A percentile compares a stretch with the other conserved stretches of the same genome.
These are phyloP conservation scores for Philopedon plagiatum DNA, from an alignment of 2,888 invertebrate genomes.

Conservation along the genomic window DNA sequence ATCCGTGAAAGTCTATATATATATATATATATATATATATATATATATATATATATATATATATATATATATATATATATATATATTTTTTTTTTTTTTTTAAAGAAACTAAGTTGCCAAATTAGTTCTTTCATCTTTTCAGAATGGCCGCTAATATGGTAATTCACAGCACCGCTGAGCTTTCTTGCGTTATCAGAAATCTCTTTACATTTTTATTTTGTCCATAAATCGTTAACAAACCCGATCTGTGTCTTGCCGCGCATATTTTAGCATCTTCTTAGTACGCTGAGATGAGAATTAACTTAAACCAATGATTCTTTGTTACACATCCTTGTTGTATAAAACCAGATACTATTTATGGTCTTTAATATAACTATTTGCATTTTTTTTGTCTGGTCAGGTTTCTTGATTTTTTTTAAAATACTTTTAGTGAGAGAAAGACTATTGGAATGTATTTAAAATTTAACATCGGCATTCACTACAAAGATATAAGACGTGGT, in stretches of 20 bases:
- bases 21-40: too few relatives aligned
- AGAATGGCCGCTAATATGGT: conserved; percentile 35
- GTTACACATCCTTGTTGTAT: background rate
- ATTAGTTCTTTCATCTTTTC: conserved; percentile 17
- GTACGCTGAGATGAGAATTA: background rate
- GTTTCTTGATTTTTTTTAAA: too few relatives aligned
- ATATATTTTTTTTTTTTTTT: background rate
- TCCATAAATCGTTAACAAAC: conserved; percentile 39
- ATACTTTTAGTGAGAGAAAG: too few relatives aligned
- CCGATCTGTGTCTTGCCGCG: conserved; percentile 30
- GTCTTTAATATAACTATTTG: too few relatives aligned
- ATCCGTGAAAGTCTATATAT: too few relatives aligned
- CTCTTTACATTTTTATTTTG: conserved; percentile 36
- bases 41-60: too few relatives aligned
- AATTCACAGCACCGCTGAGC: conserved; percentile 27
- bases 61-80: too few relatives aligned
- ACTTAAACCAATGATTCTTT: background rate
- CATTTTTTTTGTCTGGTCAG: too few relatives aligned
- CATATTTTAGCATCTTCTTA: conserved; percentile 36
- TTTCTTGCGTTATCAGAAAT: conserved; percentile 40
- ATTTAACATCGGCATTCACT: too few relatives aligned
- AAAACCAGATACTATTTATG: background rate
- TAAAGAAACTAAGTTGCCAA: background rate
- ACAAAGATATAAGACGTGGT: too few relatives aligned
- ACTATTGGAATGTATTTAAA: too few relatives aligned